Conservation (phyloP, 2,113 vertebrate genomes). For the Gymnocephalus cernua region DNA sequence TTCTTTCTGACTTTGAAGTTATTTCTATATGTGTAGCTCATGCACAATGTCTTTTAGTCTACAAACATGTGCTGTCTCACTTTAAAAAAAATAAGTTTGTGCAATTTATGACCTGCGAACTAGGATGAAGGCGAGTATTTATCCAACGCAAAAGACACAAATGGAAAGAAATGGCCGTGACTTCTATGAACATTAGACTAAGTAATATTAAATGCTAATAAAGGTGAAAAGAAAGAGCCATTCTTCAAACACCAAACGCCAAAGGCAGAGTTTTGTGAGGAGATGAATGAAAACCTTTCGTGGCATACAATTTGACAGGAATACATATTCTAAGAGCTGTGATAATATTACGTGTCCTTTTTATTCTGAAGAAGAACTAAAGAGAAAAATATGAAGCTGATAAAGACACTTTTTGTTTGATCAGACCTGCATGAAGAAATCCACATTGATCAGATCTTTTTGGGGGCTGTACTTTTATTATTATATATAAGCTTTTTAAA, state of each 20-base stretch:
- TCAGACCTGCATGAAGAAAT: not conserved
- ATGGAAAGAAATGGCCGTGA: constrained; percentile 19
- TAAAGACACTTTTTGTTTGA: not conserved
- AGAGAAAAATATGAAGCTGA: not conserved
- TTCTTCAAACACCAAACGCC: constrained; percentile 21
- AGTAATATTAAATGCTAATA: constrained; percentile 48
- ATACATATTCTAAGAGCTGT: constrained; percentile 42
- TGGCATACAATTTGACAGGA: constrained; percentile 7
- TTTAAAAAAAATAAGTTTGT: not conserved
- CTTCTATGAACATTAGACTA: constrained; percentile 13
- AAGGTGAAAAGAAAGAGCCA: constrained; percentile 25
- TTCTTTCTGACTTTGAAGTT: constrained; percentile 1
- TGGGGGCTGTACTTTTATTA: too few species aligned
- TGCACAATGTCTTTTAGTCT: not conserved
- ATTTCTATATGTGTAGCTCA: not conserved
- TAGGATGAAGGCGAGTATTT: not conserved
- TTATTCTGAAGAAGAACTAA: not conserved
- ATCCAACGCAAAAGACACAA: not conserved
- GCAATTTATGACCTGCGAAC: constrained; percentile 16
- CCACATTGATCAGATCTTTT: not conserved
- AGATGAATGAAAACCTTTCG: constrained; percentile 32
- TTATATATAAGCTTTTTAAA: not conserved
- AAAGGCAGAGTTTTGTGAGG: constrained; percentile 32
- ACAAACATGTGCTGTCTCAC: not conserved
- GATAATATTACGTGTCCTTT: constrained; percentile 22